These are phyloP conservation scores for Dryococelus australis DNA, from an alignment of 2,888 invertebrate genomes.

Conservation along the genomic window DNA sequence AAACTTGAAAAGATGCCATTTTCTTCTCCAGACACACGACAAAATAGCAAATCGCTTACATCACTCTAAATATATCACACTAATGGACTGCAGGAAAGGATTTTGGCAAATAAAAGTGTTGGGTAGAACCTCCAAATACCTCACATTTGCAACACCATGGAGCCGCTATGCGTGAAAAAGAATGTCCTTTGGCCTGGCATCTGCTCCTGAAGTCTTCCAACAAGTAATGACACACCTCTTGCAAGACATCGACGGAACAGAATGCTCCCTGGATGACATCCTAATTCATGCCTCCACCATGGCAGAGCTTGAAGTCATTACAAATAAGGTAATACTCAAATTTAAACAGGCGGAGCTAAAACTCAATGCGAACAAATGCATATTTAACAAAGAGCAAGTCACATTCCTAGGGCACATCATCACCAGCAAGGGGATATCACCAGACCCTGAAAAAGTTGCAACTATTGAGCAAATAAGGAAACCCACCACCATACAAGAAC, in stretches of 20 bases:
- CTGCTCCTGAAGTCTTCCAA: no score
- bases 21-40: background rate
- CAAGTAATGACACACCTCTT: no score
- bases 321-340: background rate
- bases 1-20: no score
- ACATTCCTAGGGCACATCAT: slow-evolving; percentile 21
- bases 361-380: no score
- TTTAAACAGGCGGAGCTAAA: background rate
- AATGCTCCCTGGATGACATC: background rate
- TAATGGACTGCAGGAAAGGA: background rate
- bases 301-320: slow-evolving; percentile 1
- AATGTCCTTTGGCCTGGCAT: slow-evolving; percentile 42
- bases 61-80: background rate
- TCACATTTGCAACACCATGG: slow-evolving; percentile 48
- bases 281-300: no score
- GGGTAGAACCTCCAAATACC: background rate
- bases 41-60: background rate
- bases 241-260: no score
- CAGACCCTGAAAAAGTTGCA: slow-evolving; percentile 11
- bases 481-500: no score
- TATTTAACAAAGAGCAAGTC: no score
- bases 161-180: slow-evolving; percentile 42
- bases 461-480: slow-evolving; percentile 25
- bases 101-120: background rate
- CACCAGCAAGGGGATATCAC: no score